A percentile compares a stretch with the other conserved stretches of the same genome.
These are phyloP conservation scores for Zeus faber DNA, from an alignment of 2,113 vertebrate species.

Conservation along the genomic window DNA sequence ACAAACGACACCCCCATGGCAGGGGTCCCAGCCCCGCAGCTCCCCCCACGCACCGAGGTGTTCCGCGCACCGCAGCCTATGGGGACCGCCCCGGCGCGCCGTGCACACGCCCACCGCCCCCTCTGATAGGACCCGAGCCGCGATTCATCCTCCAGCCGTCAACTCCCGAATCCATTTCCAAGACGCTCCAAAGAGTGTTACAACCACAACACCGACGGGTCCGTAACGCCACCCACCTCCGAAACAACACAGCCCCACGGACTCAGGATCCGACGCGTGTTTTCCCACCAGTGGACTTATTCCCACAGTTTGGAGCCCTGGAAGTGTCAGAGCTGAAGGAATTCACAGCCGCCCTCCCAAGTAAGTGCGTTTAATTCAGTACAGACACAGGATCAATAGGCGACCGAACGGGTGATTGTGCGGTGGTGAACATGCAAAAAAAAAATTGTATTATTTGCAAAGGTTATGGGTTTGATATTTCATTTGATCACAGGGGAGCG, in stretches of 20 bases:
- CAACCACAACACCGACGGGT: background rate
- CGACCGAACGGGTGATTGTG: background rate
- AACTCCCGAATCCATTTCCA: slow-evolving; percentile 26
- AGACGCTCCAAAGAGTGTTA: slow-evolving; percentile 29
- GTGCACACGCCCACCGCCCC: slow-evolving; percentile 35
- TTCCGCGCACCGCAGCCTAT: slow-evolving; percentile 4
- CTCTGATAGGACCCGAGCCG: slow-evolving; percentile 41
- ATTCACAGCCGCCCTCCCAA: slow-evolving; percentile 26
- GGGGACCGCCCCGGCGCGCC: slow-evolving; percentile 17
- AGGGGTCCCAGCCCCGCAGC: background rate
- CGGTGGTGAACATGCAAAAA: background rate
- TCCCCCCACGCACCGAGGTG: background rate
- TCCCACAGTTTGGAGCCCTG: background rate
- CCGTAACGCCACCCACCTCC: slow-evolving; percentile 10
- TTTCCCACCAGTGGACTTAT: slow-evolving; percentile 13
- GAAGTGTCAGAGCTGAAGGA: slow-evolving; percentile 28
- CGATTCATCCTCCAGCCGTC: slow-evolving; percentile 22
- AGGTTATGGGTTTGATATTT: background rate
- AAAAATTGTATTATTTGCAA: background rate
- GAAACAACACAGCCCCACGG: slow-evolving; percentile 9
- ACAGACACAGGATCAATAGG: slow-evolving; percentile 3
- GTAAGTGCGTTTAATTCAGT: slow-evolving; percentile 20
- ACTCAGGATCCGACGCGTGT: slow-evolving; percentile 12
- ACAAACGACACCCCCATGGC: no score
- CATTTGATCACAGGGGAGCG: background rate